phyloP scores from a whole-genome alignment of 2,888 invertebrate genomes.

The Stegana nigrithorax region DNA sequence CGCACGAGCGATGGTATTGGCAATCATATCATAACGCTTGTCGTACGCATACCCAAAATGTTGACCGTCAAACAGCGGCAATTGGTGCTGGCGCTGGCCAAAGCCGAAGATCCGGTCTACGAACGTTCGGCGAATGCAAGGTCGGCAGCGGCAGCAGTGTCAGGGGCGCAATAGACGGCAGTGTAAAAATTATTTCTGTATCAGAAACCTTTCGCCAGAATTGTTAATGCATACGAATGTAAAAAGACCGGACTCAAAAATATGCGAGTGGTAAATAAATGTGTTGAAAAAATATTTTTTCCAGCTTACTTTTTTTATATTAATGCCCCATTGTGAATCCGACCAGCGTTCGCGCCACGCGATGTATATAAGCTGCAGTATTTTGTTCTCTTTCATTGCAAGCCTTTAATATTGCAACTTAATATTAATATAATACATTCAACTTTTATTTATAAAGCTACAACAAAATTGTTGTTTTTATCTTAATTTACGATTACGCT shows the following conservation, averaged over 20 bases:
- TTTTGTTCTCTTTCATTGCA: slow-evolving; percentile 69
- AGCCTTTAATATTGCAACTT: no score
- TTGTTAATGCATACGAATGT: no score
- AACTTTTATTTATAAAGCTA: no score
- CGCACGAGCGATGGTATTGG: slow-evolving; percentile 46
- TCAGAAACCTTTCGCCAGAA: no score
- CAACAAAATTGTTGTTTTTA: no score
- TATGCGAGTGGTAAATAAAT: neutral
- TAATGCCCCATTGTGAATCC: slow-evolving; percentile 95
- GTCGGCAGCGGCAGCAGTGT: neutral
- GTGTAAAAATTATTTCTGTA: no score
- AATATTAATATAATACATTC: no score
- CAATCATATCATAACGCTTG: slow-evolving; percentile 60
- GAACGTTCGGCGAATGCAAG: slow-evolving; percentile 34
- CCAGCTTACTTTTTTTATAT: slow-evolving; percentile 84
- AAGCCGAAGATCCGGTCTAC: slow-evolving; percentile 58
- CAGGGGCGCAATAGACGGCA: no score
- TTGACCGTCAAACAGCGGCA: slow-evolving; percentile 64
- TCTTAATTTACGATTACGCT: no score
- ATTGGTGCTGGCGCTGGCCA: slow-evolving; percentile 56
- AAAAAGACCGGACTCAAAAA: no score
- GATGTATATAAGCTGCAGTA: slow-evolving; percentile 72
- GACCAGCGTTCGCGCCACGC: slow-evolving; percentile 98
- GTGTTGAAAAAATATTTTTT: slow-evolving; percentile 13
- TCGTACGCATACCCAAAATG: slow-evolving; percentile 59